phyloP scores from a whole-genome alignment of 2,113 vertebrate genomes.

The Deroptyus accipitrinus region DNA sequence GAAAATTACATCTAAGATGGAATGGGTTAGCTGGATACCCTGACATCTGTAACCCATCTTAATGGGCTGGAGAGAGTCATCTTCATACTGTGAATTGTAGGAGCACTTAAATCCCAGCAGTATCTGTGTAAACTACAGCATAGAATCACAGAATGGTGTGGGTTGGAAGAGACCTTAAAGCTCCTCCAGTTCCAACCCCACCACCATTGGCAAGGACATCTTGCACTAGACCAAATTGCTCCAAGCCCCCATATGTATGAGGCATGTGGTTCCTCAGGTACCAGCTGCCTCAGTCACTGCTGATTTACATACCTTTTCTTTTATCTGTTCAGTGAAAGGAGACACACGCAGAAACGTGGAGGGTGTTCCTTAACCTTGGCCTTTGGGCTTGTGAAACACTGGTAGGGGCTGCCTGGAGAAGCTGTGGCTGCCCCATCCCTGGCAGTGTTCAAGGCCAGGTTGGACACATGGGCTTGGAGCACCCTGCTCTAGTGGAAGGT shows the following conservation, averaged over 20 bases:
- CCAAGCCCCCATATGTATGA: background rate
- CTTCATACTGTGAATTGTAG: background rate
- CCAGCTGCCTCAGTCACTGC: rapidly evolving
- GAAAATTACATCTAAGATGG: rapidly evolving
- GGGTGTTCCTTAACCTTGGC: background rate
- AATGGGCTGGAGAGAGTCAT: background rate
- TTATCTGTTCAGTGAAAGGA: background rate
- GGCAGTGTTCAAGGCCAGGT: no score
- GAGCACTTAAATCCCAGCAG: background rate
- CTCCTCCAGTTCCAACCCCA: background rate
- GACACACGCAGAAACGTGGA: rapidly evolving
- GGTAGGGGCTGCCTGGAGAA: background rate
- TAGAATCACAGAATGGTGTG: background rate
- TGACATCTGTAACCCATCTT: background rate
- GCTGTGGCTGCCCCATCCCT: background rate
- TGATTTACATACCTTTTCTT: background rate
- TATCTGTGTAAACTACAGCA: background rate
- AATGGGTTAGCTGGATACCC: background rate
- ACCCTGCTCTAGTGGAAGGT: background rate
- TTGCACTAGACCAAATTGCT: background rate
- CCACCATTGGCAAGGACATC: background rate
- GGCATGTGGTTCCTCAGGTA: background rate
- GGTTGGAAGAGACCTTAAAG: background rate
- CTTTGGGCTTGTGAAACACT: background rate
- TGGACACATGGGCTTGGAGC: background rate